Base-by-base conservation (phyloP, 1,140 invertebrate species). In the Polyergus mexicanus region DNA sequence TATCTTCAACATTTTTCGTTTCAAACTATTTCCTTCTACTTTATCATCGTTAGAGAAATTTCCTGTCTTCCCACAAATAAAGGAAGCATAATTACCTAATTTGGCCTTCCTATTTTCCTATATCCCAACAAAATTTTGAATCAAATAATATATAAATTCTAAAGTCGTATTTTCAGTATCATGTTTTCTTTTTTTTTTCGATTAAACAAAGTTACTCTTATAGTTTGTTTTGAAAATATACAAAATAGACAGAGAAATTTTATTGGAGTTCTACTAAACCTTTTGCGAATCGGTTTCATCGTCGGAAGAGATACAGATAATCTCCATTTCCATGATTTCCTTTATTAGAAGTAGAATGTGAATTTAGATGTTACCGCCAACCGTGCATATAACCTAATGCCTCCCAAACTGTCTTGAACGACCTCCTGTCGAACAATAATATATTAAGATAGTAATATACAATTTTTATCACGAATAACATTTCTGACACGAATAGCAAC, bases 231-330 rank as follows among this genome's bases (percentile, higher is more conserved):
- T 44, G 11, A 13, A 81, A 13, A 3, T 25, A 19, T 68, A 44
- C 35, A 13, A 71, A 35, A 28, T 11, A n/a, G 4, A 66, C 3
- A 47, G 44, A 47, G 4, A 47, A 3, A 28, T 47, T 44, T 58
- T 16, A 71, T 54, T 28, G 16, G 0, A 32, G 10, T 58, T n/a
- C 25, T 69, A 44, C 11, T 65, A 86, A 69, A 91, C 90, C 88
- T 89, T 84, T 65, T 62, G 63, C 10, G 56, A 63, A 7, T 44
- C 10, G 19, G 72, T 66, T 3, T 91, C 90, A 11, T 90, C 90
- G 44, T 91, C 91, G 0, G 91, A 91, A n/a, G 91, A 91, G 10
- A 91, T 74, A 77, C 51, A 91, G 7, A 91, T 91, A 22, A 91
- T 16, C 19, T 91, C 91, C 1, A 1, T 54, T 32, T 86, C 77